Percentiles rank a stretch among this genome's conserved stretches.
Evolutionary conservation across 2,797 vertebrate species (phyloP).

Genomic region (Gallinago nigripennis): DNA sequence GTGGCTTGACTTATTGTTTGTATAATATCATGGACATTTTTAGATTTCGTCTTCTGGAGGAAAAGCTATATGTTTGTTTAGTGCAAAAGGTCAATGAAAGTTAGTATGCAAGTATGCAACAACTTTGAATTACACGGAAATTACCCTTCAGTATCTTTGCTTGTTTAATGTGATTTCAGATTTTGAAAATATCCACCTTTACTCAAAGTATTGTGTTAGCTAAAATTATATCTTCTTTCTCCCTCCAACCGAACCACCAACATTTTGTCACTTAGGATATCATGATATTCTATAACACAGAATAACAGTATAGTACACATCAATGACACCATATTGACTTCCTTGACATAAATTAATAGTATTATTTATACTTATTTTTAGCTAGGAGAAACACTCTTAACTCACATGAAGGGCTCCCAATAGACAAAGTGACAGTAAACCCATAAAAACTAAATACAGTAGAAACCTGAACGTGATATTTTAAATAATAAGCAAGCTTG

Average conservation of each 20-base stretch:
- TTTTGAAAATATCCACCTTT: background rate
- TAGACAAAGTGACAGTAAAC: background rate
- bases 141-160: background rate
- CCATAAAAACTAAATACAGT: background rate
- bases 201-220: background rate
- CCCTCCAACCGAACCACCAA: background rate
- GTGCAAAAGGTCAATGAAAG: background rate
- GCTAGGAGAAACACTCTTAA: background rate
- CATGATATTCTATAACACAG: background rate
- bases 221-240: background rate
- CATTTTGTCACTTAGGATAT: conserved; percentile 28
- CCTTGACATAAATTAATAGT: background rate
- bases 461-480: background rate
- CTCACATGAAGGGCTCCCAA: background rate
- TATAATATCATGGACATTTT: background rate
- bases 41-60: background rate
- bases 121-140: background rate
- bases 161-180: background rate
- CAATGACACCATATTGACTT: background rate
- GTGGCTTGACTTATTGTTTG: background rate
- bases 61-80: background rate
- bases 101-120: background rate
- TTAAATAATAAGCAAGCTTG: background rate
- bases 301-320: background rate
- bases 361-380: conserved; percentile 24